Conservation (phyloP, 92 coral and sea anemone genomes). For the Zoanthus sociatus region DNA sequence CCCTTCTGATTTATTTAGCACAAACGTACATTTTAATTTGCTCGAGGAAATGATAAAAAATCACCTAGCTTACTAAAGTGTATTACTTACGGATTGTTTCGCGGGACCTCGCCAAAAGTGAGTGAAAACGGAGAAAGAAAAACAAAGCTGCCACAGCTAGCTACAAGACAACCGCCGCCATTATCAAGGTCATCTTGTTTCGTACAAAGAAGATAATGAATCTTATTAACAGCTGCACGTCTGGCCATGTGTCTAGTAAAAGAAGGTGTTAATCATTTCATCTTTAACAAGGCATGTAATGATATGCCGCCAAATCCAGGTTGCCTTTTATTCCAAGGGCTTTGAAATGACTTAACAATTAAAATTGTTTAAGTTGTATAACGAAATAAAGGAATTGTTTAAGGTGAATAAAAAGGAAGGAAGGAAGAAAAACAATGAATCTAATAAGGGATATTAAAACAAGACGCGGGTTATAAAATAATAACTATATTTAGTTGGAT, state of each 20-base stretch:
- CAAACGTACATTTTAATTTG: background rate
- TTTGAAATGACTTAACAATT: background rate
- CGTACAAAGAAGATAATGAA: background rate
- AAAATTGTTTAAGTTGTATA: background rate
- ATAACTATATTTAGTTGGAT: background rate
- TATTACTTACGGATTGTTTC: background rate
- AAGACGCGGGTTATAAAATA: background rate
- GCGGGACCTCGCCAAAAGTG: background rate
- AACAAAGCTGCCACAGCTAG: background rate
- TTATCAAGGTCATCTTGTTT: constrained; percentile 1
- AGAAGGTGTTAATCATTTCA: background rate
- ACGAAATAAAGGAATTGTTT: background rate
- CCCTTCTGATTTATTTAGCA: background rate
- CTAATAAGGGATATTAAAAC: background rate
- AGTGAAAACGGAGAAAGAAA: background rate
- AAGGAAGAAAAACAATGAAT: background rate
- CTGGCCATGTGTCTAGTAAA: background rate
- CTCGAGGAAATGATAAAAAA: background rate
- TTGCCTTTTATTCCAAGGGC: background rate
- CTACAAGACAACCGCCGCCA: background rate
- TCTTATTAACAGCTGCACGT: background rate
- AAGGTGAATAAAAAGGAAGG: background rate
- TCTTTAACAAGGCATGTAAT: background rate
- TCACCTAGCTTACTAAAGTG: background rate
- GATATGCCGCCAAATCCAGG: background rate